Evolutionary conservation across 2,797 vertebrate genomes (phyloP).

Genomic region (Pseudochromis fuscus): DNA sequence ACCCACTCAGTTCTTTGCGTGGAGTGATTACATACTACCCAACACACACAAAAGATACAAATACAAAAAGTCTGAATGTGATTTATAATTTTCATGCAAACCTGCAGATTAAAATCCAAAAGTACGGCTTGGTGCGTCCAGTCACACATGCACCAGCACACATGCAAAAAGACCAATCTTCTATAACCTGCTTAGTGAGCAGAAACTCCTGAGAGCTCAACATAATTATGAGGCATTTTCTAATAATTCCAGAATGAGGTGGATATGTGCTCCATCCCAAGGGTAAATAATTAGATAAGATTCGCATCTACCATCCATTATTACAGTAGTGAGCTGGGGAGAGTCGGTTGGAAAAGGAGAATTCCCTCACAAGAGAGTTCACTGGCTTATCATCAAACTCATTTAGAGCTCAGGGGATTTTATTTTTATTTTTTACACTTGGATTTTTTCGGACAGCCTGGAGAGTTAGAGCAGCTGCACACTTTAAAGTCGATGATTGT

Average conservation of each 20-base stretch:
- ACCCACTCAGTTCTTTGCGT: constrained; percentile 17
- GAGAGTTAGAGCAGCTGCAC: constrained; percentile 10
- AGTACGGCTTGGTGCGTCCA: not conserved
- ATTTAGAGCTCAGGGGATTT: constrained; percentile 26
- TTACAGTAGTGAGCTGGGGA: constrained; percentile 25
- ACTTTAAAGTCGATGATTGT: constrained; percentile 30
- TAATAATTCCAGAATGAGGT: constrained; percentile 46
- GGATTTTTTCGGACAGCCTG: constrained; percentile 24
- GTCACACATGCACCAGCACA: constrained; percentile 1
- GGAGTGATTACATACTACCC: not conserved
- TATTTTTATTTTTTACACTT: constrained; percentile 16
- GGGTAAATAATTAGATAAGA: constrained; percentile 56
- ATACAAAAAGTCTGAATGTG: not conserved
- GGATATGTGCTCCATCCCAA: constrained; percentile 39
- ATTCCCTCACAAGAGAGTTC: constrained; percentile 24
- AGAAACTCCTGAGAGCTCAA: constrained; percentile 33
- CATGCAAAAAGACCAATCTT: constrained; percentile 15
- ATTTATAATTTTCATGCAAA: not conserved
- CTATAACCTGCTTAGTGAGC: constrained; percentile 48
- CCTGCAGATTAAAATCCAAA: constrained; percentile 1
- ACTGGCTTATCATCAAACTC: constrained; percentile 52
- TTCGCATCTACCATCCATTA: constrained; percentile 49
- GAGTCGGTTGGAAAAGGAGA: constrained; percentile 15
- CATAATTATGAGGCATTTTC: constrained; percentile 56
- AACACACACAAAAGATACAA: not conserved